Conservation (phyloP, 1,140 invertebrate genomes). For the Oncopodura yosiiana region DNA sequence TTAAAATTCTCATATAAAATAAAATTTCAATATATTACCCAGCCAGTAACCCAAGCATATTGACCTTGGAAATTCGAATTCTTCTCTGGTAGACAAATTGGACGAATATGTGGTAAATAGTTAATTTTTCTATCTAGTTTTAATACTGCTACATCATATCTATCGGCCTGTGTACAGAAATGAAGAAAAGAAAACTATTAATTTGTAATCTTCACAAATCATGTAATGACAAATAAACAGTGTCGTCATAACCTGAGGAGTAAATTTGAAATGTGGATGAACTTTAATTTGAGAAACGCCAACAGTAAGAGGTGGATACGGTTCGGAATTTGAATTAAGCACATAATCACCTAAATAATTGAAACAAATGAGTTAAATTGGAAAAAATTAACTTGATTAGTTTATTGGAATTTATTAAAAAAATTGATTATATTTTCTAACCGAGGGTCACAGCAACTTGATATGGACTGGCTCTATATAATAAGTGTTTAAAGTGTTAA, state of each 20-base stretch:
- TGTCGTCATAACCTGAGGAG: constrained; percentile 63
- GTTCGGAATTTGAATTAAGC: constrained; percentile 82
- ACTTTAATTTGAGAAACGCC: constrained; percentile 78
- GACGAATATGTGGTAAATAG: constrained; percentile 83
- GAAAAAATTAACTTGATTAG: no score
- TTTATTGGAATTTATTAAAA: no score
- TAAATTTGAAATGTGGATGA: constrained; percentile 91
- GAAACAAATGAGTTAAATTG: no score
- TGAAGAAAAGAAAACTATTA: not conserved
- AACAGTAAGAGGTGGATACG: constrained; percentile 78
- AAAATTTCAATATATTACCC: constrained; percentile 46
- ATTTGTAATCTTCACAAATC: not conserved
- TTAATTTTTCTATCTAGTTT: constrained; percentile 73
- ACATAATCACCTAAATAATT: constrained; percentile 86
- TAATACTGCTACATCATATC: constrained; percentile 86
- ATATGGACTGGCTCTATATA: constrained; percentile 61
- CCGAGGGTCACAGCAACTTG: constrained; percentile 89
- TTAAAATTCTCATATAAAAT: constrained; percentile 1
- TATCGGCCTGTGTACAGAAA: constrained; percentile 50
- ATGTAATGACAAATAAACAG: not conserved
- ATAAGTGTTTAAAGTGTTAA: constrained; percentile 12
- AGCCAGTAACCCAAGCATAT: constrained; percentile 84
- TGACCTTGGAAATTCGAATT: constrained; percentile 80
- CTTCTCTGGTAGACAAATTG: constrained; percentile 83
- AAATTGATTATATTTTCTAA: no score